Conservation (phyloP, 2,113 vertebrate species). For the Pyxicephalus adspersus region DNA sequence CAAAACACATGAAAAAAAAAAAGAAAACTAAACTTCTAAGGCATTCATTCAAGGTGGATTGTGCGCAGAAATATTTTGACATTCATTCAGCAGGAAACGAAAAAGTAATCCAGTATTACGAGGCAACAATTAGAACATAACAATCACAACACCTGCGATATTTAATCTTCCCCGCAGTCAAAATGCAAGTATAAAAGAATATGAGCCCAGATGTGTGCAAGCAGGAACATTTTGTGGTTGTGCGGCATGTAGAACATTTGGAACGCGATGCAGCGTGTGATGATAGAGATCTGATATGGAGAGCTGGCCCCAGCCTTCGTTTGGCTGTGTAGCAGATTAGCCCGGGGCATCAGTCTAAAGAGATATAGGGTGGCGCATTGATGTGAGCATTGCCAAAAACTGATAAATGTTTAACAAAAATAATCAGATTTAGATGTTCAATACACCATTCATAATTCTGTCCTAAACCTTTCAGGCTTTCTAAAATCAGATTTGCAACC, state of each 20-base stretch:
- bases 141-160: constrained; percentile 55
- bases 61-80: constrained; percentile 31
- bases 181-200: constrained; percentile 34
- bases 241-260: constrained; percentile 47
- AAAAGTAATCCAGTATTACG: constrained; percentile 50
- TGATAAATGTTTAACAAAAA: constrained; percentile 68
- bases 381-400: constrained; percentile 35
- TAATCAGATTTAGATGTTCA: constrained; percentile 71
- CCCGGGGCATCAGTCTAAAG: constrained; percentile 63
- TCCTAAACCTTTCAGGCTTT: constrained; percentile 58
- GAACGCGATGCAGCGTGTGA: constrained; percentile 49
- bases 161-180: constrained; percentile 37
- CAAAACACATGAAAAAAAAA: not conserved
- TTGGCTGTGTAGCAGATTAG: constrained; percentile 60
- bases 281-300: constrained; percentile 63
- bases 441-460: constrained; percentile 70
- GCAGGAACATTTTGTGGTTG: constrained; percentile 56
- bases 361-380: constrained; percentile 62
- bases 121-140: constrained; percentile 49
- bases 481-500: constrained; percentile 68
- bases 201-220: constrained; percentile 3
- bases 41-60: constrained; percentile 15
- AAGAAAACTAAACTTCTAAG: constrained; percentile 20
- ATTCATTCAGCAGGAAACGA: constrained; percentile 44
- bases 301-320: constrained; percentile 59